These are phyloP conservation scores for Tylochromis polylepis DNA, from an alignment of 2,113 vertebrate genomes.

Conservation along the genomic window DNA sequence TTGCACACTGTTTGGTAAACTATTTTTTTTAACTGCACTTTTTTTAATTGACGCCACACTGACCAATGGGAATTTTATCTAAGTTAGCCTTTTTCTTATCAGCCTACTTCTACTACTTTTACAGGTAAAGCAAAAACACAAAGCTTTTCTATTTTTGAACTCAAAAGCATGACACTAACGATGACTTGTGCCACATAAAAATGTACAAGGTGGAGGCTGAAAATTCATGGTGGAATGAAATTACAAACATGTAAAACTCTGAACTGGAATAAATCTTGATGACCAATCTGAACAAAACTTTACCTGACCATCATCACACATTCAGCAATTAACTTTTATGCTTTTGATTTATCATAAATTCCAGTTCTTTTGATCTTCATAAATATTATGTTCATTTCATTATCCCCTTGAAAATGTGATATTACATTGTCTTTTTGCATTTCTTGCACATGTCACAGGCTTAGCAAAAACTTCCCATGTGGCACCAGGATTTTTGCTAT, in stretches of 20 bases:
- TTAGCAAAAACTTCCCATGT: not conserved
- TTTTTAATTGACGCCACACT: not conserved
- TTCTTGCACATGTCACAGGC: not conserved
- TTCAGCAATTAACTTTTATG: not conserved
- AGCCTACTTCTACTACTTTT: not conserved
- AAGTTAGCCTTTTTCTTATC: not conserved
- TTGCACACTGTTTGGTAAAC: not conserved
- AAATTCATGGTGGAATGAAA: accelerated
- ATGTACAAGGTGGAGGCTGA: not conserved
- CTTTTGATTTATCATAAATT: not conserved
- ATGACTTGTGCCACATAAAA: not conserved
- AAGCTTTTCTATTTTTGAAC: not conserved
- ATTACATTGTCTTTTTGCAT: not conserved
- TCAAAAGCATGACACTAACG: not conserved
- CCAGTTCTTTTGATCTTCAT: not conserved
- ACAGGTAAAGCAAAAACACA: not conserved
- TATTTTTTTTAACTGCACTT: too few relatives aligned
- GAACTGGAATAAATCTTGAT: not conserved
- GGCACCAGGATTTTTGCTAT: not conserved
- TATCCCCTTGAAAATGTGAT: not conserved
- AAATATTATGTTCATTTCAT: not conserved
- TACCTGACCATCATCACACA: not conserved
- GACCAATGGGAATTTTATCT: not conserved
- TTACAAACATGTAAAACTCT: not conserved
- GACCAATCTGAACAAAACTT: not conserved